Evolutionary conservation across 2,113 vertebrate genomes (phyloP), one percentile per base, ranked within the genome.

Genomic region (Corynorhinus townsendii): DNA sequence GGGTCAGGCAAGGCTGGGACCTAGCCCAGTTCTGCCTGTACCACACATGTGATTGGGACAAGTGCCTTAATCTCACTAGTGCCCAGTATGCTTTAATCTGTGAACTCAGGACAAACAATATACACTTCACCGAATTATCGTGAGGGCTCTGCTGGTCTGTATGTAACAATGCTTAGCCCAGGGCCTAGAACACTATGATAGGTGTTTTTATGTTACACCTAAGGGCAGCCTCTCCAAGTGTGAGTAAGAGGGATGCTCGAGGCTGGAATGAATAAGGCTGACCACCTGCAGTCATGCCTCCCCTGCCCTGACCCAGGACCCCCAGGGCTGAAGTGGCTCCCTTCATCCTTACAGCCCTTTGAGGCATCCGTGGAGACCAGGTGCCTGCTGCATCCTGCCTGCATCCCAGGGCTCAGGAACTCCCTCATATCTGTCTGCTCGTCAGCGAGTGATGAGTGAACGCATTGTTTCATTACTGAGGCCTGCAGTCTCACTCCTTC

Each of bases 121-220:
- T 49, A 35, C 40, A 33, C 20, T 2, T 85, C 45, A 15, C 56
- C 45, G 52, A 49, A 76, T 22, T 28, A 26, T 5, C 1, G 1
- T 3, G 38, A 52, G 49, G 17, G 22, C 8, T 45, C 87, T 56
- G 5, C 43, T n/a, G 47, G 45, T 59, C 47, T 56, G 1, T 33
- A 28, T 38, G 11, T 33, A 49, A 45, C 45, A 47, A 28, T 1
- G 3, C 28, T 26, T 62, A 12, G 15, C 52, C 64, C 11, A 0
- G 17, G 30, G 8, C 40, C 43, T 79, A 26, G 0, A 56, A 66
- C 7, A 0, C 8, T 7, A 24, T 14, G 30, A 40, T 24, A 2
- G 4, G 15, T 17, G 5, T 38, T 35, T 35, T 0, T 20, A 2
- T 33, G 35, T 33, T 72, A 35, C 8, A 14, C 6, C 3, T 3